Percentiles rank a stretch among this genome's conserved stretches.
These are phyloP conservation scores for Lepus americanus DNA, from an alignment of 2,113 vertebrate genomes.

Conservation along the genomic window DNA sequence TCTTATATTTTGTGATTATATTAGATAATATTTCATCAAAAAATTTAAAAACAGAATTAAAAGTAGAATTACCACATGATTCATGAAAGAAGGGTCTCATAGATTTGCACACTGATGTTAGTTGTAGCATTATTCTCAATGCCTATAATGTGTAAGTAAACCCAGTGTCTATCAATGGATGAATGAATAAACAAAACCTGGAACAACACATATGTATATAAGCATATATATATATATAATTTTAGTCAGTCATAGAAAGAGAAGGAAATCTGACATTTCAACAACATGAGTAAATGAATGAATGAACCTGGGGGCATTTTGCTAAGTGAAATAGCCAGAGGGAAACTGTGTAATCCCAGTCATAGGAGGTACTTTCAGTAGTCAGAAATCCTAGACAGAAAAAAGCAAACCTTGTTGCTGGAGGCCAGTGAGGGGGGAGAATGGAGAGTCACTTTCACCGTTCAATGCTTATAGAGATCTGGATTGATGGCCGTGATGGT, in stretches of 20 bases:
- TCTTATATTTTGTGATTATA: background rate
- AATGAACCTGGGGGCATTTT: background rate
- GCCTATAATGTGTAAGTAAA: background rate
- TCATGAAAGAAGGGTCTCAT: background rate
- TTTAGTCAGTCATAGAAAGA: background rate
- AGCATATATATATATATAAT: too few species aligned
- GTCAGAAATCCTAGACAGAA: background rate
- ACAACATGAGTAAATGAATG: background rate
- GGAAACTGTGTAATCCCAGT: background rate
- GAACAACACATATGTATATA: background rate
- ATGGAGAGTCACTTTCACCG: too few species aligned
- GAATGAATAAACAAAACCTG: background rate
- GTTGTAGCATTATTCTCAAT: conserved; percentile 7
- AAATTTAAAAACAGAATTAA: background rate
- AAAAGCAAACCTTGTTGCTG: background rate
- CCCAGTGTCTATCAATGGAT: background rate
- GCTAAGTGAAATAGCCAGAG: conserved; percentile 16
- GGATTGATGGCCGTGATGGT: background rate
- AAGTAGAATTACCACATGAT: background rate
- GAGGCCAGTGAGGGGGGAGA: too few species aligned
- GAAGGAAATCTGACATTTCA: background rate
- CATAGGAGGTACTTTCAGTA: background rate
- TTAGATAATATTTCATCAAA: background rate
- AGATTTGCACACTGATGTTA: background rate
- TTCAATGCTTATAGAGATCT: too few species aligned